Conservation (phyloP, 2,797 vertebrate species). For the Sparidentex hasta region DNA sequence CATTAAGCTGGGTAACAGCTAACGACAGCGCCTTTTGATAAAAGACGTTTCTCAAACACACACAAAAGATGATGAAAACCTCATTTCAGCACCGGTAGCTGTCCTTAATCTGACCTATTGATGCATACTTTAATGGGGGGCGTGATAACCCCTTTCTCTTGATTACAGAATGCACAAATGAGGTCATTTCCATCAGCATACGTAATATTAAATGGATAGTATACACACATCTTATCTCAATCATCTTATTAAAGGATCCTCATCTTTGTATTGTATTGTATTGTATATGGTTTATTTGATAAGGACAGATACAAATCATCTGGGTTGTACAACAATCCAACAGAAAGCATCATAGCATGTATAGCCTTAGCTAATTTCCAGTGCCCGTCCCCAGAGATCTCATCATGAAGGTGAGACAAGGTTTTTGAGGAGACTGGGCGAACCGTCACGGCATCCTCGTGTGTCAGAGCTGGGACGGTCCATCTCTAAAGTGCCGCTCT, state of each 20-base stretch:
- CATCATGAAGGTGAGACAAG: background rate
- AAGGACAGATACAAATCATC: no score
- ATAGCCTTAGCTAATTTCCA: no score
- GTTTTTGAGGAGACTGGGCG: background rate
- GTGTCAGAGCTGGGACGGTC: background rate
- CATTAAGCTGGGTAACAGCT: slow-evolving; percentile 25
- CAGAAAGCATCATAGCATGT: no score
- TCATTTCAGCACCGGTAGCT: slow-evolving; percentile 19
- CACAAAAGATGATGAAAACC: slow-evolving; percentile 35
- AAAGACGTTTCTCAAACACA: slow-evolving; percentile 18
- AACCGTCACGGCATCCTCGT: background rate
- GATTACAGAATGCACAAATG: slow-evolving; percentile 17
- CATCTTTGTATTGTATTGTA: no score
- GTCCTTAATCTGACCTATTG: background rate
- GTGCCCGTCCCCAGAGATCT: no score
- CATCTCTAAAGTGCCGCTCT: slow-evolving; percentile 17
- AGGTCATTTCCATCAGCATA: background rate
- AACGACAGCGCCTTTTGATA: background rate
- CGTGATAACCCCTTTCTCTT: slow-evolving; percentile 6
- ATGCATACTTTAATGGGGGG: background rate
- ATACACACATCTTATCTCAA: no score
- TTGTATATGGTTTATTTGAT: no score
- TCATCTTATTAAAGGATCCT: no score
- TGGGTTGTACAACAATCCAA: no score
- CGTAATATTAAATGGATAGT: background rate